Evolutionary conservation across 2,797 vertebrate genomes (phyloP).

Genomic region (Neopelma chrysocephalum): DNA sequence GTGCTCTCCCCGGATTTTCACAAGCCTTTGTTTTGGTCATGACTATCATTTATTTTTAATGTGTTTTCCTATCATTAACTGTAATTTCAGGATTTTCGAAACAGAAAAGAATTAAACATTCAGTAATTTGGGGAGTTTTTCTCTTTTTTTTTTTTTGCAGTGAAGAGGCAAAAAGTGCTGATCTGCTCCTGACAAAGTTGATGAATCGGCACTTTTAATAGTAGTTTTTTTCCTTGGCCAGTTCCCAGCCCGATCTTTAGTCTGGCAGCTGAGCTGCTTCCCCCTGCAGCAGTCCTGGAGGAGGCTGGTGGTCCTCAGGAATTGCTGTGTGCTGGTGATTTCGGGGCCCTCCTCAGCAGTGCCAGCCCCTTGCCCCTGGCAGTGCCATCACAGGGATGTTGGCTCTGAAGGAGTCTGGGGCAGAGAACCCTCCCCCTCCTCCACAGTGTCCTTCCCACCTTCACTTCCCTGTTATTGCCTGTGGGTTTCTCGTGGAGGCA

Average conservation of each 20-base stretch:
- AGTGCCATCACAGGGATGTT: accelerated
- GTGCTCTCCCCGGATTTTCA: neutral
- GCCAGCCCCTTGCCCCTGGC: neutral
- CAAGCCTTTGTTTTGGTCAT: neutral
- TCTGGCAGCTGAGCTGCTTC: neutral
- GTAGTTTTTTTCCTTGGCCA: neutral
- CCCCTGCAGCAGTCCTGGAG: neutral
- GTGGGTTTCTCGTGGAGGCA: neutral
- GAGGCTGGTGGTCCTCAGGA: neutral
- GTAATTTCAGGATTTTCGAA: neutral
- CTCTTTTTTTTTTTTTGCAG: neutral
- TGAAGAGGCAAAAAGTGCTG: neutral
- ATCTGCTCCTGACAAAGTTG: neutral
- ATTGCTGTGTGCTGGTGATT: neutral
- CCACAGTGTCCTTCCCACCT: neutral
- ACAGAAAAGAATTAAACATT: neutral
- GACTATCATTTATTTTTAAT: neutral
- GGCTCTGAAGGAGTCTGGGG: accelerated
- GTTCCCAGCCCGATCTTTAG: neutral
- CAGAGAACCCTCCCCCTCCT: neutral
- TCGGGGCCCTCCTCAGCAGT: accelerated
- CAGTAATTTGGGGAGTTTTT: neutral
- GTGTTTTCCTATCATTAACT: conserved; percentile 38
- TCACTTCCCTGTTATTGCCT: neutral
- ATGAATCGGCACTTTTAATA: conserved; percentile 13